Conservation (phyloP, 1,140 invertebrate genomes). For the Metaphire vulgaris region DNA sequence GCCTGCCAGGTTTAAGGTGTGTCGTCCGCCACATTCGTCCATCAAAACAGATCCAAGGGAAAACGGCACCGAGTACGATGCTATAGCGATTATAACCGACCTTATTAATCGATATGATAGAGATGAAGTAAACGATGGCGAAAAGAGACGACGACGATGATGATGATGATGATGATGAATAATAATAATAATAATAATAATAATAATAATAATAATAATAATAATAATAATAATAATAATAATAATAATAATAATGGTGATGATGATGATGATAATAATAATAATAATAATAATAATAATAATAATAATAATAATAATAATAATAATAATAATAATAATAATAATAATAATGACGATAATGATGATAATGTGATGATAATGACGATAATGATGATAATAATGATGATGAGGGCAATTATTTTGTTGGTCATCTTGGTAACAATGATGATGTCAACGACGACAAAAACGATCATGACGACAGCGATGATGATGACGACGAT, state of each 20-base stretch:
- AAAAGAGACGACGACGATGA: too few relatives aligned
- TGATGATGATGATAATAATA: not conserved
- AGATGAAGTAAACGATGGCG: too few relatives aligned
- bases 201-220: not conserved
- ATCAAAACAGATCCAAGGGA: too few relatives aligned
- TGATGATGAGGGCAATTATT: not conserved
- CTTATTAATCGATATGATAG: too few relatives aligned
- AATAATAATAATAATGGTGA: not conserved
- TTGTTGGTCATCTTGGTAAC: not conserved
- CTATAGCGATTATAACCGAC: too few relatives aligned
- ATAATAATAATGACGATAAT: not conserved
- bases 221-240: not conserved
- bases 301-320: slow-evolving; percentile 1
- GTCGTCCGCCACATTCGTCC: too few relatives aligned
- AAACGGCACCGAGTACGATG: too few relatives aligned
- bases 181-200: not conserved
- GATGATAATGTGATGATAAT: not conserved
- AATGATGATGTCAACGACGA: not conserved
- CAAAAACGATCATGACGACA: not conserved
- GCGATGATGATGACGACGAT: not conserved
- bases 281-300: not conserved
- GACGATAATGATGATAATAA: not conserved
- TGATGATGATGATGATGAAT: too few relatives aligned
- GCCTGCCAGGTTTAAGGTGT: too few relatives aligned
- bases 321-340: not conserved